These are phyloP conservation scores for Echinops telfairi DNA, from an alignment of 2,113 vertebrate species.

Conservation along the genomic window DNA sequence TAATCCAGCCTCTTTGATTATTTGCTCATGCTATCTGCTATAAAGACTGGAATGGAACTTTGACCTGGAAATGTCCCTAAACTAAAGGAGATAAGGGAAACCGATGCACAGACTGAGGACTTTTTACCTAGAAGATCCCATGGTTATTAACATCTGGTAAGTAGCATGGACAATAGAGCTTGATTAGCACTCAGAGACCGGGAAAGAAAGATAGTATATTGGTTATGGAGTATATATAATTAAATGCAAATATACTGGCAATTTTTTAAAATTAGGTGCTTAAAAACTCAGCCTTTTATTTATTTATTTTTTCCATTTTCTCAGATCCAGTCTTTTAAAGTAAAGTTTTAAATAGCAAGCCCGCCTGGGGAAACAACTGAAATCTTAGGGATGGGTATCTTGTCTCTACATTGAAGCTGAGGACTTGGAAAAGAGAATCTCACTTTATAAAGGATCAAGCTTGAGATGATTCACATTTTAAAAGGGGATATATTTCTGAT, in stretches of 20 bases:
- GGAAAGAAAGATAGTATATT: neutral
- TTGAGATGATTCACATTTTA: slow-evolving; percentile 35
- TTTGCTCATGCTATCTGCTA: neutral
- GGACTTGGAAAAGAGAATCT: neutral
- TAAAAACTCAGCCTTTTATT: neutral
- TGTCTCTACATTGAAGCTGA: neutral
- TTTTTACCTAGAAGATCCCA: slow-evolving; percentile 13
- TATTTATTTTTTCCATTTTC: neutral
- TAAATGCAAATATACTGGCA: slow-evolving; percentile 6
- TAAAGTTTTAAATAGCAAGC: slow-evolving; percentile 24
- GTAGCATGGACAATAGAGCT: neutral
- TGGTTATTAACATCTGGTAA: neutral
- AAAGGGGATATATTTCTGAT: slow-evolving; percentile 5
- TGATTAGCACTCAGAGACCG: neutral
- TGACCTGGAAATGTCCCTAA: neutral
- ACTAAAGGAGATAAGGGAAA: slow-evolving; percentile 12
- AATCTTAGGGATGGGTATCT: neutral
- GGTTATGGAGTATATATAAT: neutral
- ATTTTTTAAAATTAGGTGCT: neutral
- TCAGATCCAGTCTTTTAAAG: no score
- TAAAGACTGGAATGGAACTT: slow-evolving; percentile 25
- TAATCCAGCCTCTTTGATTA: no score
- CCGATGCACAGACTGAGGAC: neutral
- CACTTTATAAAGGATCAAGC: neutral
- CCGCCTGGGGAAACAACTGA: neutral